phyloP scores from a whole-genome alignment of 2,797 vertebrate species.

The Cryptoblepharus egeriae region DNA sequence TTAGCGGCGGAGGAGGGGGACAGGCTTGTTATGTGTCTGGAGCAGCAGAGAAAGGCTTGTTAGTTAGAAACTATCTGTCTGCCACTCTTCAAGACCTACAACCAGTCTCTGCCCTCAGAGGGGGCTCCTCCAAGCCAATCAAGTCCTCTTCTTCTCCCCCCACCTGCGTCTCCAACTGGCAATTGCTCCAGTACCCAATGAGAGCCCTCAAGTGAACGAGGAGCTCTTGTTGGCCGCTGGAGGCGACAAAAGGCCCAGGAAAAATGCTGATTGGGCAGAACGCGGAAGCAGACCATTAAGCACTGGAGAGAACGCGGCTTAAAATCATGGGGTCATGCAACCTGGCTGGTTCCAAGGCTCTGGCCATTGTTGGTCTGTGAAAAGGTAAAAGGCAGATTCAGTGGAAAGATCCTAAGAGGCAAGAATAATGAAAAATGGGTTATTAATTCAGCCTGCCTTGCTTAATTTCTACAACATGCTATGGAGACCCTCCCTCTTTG shows the following conservation, averaged over 20 bases:
- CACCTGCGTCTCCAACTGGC: background rate
- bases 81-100: background rate
- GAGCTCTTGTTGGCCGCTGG: background rate
- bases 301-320: fast-evolving
- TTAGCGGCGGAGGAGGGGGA: background rate
- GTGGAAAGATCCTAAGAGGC: background rate
- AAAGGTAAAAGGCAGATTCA: too few species aligned
- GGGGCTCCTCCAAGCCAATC: background rate
- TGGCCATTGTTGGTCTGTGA: background rate
- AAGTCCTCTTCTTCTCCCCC: background rate
- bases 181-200: fast-evolving
- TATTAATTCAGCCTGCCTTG: too few species aligned
- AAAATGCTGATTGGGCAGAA: background rate
- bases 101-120: background rate
- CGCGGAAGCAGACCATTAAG: background rate
- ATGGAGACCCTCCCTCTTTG: too few species aligned
- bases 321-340: fast-evolving
- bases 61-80: background rate
- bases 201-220: background rate
- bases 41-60: slow-evolving; percentile 9
- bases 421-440: background rate
- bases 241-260: background rate
- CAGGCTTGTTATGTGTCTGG: background rate
- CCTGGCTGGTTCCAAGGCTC: background rate
- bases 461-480: background rate